A percentile compares a stretch with the other conserved stretches of the same genome.
phyloP scores from a whole-genome alignment of 2,888 invertebrate species.

The Euphydryas editha region DNA sequence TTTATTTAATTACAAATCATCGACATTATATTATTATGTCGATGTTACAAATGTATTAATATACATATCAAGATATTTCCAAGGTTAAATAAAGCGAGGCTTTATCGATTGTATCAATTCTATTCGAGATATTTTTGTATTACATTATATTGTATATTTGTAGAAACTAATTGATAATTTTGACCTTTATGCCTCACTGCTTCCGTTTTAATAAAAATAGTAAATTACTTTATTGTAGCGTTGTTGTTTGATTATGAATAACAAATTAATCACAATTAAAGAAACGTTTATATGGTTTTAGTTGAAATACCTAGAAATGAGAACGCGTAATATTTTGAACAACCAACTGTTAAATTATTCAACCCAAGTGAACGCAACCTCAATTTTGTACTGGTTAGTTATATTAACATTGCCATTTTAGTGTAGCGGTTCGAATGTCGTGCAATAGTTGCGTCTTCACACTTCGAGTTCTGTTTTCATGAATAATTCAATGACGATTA shows the following conservation, averaged over 20 bases:
- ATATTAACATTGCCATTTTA: slow-evolving; percentile 47
- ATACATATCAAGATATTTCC: slow-evolving; percentile 36
- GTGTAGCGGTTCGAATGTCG: slow-evolving; percentile 38
- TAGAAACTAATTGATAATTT: slow-evolving; percentile 48
- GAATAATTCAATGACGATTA: slow-evolving; percentile 70
- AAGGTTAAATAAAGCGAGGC: slow-evolving; percentile 15
- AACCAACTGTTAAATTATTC: slow-evolving; percentile 30
- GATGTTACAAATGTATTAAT: no score
- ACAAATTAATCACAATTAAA: background rate
- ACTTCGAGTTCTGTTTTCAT: slow-evolving; percentile 54
- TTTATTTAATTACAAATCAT: background rate
- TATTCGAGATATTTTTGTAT: background rate
- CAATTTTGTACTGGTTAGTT: slow-evolving; percentile 44
- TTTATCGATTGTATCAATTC: slow-evolving; percentile 14
- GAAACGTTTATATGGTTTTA: background rate
- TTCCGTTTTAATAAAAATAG: slow-evolving; percentile 44
- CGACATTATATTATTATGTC: no score
- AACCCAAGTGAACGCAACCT: slow-evolving; percentile 40
- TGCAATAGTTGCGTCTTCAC: slow-evolving; percentile 46
- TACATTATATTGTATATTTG: slow-evolving; percentile 2
- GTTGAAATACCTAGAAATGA: background rate
- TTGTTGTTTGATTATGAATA: background rate
- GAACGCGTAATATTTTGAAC: slow-evolving; percentile 20
- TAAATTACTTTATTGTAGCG: slow-evolving; percentile 10
- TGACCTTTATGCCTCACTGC: slow-evolving; percentile 51